Evolutionary conservation across 2,888 invertebrate genomes (phyloP).

Genomic region (Meliscaeva auricollis): DNA sequence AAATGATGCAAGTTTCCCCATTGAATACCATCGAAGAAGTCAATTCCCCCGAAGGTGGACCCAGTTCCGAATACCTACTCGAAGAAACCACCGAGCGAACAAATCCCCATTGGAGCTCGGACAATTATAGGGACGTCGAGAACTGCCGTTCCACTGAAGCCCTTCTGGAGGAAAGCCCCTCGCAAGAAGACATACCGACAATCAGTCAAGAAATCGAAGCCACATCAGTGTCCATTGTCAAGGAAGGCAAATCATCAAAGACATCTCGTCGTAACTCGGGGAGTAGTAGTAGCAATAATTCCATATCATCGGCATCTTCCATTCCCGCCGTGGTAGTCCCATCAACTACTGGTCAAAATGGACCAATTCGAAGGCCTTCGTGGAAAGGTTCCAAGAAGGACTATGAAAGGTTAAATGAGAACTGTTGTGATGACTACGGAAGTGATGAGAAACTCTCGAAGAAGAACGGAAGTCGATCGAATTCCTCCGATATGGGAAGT

Average conservation of each 20-base stretch:
- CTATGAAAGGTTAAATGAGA: slow-evolving; percentile 81
- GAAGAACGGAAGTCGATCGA: slow-evolving; percentile 77
- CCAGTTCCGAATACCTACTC: slow-evolving; percentile 76
- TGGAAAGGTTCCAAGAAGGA: slow-evolving; percentile 81
- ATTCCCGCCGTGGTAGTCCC: slow-evolving; percentile 47
- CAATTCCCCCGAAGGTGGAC: slow-evolving; percentile 80
- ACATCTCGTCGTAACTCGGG: slow-evolving; percentile 65
- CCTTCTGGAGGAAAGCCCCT: slow-evolving; percentile 77
- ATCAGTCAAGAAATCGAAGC: slow-evolving; percentile 64
- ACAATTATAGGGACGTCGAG: slow-evolving; percentile 79
- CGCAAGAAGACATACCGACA: slow-evolving; percentile 68
- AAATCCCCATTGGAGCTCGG: slow-evolving; percentile 79
- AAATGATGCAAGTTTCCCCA: slow-evolving; percentile 81
- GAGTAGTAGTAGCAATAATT: slow-evolving; percentile 66
- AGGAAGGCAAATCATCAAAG: slow-evolving; percentile 65
- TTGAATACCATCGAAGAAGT: slow-evolving; percentile 83
- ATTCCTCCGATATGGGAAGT: slow-evolving; percentile 74
- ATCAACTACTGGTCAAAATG: slow-evolving; percentile 71
- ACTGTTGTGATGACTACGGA: slow-evolving; percentile 78
- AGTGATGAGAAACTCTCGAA: slow-evolving; percentile 78
- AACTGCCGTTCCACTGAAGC: slow-evolving; percentile 82
- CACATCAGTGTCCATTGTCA: slow-evolving; percentile 58
- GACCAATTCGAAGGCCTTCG: slow-evolving; percentile 79
- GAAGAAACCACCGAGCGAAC: slow-evolving; percentile 79
- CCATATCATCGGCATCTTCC: slow-evolving; percentile 44